These are phyloP conservation scores for Triops cancriformis DNA, from an alignment of 1,140 invertebrate species.

Conservation along the genomic window DNA sequence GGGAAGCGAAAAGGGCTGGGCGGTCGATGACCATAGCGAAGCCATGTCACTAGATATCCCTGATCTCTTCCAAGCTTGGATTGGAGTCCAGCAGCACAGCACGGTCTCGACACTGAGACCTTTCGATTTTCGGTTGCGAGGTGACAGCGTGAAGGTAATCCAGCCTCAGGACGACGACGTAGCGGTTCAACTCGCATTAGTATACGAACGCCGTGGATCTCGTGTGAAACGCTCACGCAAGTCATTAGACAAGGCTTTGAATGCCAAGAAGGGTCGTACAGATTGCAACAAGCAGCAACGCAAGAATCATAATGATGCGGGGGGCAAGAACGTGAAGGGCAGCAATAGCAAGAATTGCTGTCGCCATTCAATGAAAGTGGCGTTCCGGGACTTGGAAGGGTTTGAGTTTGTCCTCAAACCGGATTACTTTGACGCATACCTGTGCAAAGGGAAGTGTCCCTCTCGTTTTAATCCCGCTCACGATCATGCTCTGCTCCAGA, in stretches of 20 bases:
- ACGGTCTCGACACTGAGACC: neutral
- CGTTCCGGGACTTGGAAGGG: constrained; percentile 55
- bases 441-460: constrained; percentile 61
- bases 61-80: constrained; percentile 3
- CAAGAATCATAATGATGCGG: constrained; percentile 17
- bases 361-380: constrained; percentile 53
- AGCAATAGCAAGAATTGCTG: constrained; percentile 52
- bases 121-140: neutral
- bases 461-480: constrained; percentile 55
- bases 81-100: neutral
- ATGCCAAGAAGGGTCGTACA: neutral
- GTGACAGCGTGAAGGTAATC: neutral
- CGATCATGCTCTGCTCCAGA: constrained; percentile 62
- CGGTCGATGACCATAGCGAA: neutral
- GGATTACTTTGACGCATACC: constrained; percentile 60
- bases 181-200: neutral
- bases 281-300: neutral
- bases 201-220: neutral
- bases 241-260: neutral
- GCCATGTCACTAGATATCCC: neutral
- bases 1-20: neutral
- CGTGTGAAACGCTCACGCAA: neutral
- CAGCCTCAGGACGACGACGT: neutral
- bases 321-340: constrained; percentile 30
- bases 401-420: constrained; percentile 62